A percentile compares a stretch with the other conserved stretches of the same genome.
phyloP scores from a whole-genome alignment of 2,797 vertebrate genomes.

The Spinus pinus region DNA sequence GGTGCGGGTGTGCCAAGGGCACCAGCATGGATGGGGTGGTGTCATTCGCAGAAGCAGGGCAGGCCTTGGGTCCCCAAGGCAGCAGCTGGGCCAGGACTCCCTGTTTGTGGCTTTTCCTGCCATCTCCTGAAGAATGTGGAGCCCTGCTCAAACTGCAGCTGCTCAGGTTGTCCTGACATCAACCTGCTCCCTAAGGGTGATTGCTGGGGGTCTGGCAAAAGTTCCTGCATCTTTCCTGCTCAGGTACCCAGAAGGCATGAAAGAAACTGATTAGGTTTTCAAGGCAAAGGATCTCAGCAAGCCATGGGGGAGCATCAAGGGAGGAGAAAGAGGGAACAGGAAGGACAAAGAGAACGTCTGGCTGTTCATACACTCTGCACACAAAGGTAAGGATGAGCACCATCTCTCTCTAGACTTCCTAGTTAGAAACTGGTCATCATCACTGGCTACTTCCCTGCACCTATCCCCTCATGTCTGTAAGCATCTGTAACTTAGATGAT shows the following conservation, averaged over 20 bases:
- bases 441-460: background rate
- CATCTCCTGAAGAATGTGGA: rapidly evolving
- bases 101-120: background rate
- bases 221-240: background rate
- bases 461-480: background rate
- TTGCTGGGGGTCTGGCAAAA: background rate
- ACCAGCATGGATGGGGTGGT: background rate
- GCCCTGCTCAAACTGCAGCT: background rate
- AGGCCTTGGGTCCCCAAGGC: background rate
- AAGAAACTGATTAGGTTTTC: background rate
- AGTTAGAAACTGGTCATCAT: background rate
- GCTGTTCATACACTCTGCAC: background rate
- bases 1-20: background rate
- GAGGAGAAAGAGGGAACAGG: background rate
- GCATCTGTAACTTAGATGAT: background rate
- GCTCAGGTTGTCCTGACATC: background rate
- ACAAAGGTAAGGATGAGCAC: background rate
- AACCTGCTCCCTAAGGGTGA: background rate
- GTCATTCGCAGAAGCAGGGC: background rate
- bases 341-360: background rate
- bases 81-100: background rate
- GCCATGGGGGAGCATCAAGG: background rate
- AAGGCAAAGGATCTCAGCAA: background rate
- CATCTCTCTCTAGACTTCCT: background rate
- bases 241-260: background rate